Evolutionary conservation across 2,888 invertebrate genomes (phyloP).

Genomic region (Zelleria hepariella): DNA sequence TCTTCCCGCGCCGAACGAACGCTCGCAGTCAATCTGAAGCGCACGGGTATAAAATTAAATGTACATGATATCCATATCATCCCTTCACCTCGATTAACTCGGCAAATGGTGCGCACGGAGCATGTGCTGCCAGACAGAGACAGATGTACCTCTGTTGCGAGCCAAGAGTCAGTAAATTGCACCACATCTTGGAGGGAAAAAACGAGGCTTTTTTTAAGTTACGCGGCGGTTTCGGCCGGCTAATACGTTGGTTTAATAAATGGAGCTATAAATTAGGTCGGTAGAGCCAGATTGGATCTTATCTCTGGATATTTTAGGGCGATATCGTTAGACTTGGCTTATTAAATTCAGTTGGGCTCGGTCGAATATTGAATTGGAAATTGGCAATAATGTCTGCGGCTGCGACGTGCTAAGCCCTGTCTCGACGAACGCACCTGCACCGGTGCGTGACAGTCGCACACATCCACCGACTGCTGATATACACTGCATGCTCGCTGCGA

Average conservation of each 20-base stretch:
- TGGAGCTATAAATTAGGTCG: slow-evolving; percentile 22
- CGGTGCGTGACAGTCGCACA: no score
- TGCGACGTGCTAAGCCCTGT: background rate
- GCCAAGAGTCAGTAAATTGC: background rate
- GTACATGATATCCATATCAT: slow-evolving; percentile 43
- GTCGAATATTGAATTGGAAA: background rate
- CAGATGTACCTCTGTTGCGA: slow-evolving; percentile 15
- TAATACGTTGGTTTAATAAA: slow-evolving; percentile 11
- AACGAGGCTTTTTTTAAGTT: background rate
- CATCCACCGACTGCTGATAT: no score
- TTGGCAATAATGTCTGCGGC: background rate
- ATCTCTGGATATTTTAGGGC: no score
- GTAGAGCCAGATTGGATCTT: background rate
- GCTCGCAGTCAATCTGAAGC: background rate
- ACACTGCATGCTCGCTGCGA: background rate
- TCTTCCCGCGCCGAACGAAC: no score
- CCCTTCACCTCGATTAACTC: slow-evolving; percentile 47
- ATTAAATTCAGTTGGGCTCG: background rate
- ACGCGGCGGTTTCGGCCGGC: background rate
- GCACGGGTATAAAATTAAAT: slow-evolving; percentile 1
- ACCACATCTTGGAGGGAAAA: background rate
- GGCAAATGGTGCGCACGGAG: slow-evolving; percentile 44
- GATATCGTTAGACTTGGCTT: no score
- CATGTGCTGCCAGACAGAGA: slow-evolving; percentile 41
- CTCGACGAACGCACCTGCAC: background rate